Base-by-base conservation (phyloP, 2,797 vertebrate species). In the Diplodus puntazzo region DNA sequence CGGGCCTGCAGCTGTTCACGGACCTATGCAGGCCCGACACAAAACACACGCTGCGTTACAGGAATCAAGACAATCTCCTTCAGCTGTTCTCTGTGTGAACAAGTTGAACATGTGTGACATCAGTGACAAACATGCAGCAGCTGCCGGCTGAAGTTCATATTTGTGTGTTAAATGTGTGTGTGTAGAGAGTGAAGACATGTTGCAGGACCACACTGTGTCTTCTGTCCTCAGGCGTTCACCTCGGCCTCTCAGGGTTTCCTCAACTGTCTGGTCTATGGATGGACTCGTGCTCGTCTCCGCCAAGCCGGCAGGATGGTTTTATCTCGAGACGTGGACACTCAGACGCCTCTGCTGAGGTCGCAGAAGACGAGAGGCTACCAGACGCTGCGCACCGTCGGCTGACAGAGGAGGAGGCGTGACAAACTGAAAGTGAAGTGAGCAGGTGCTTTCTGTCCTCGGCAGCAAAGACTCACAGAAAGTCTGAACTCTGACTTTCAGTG, bases 211-310 rank as follows among this genome's bases (percentile, higher is more conserved):
- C 2, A 8, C 7, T 14, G 16, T 34, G 55, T 73, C 25, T 11
- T 48, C 25, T n/a, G 20, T 79, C 66, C 52, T 48, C 87, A 98
- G 98, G 96, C 97, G 5, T 88, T 97, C 70, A 97, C 96, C 27
- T 96, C 96, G 0, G 94, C 96, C 69, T 99, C 98, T 21, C 97
- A 98, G 85, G 97, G 98, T 10, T 95, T 97, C 61, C 91, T 98
- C 76, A 97, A 98, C 95, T 96, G 95, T 70, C 74, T 96, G 48
- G 93, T 96, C 16, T 98, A 96, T 0, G 96, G 97, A 21, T 97
- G 97, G 96, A 97, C 96, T 0, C 94, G 94, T 57, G 92, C 93
- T 21, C 66, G 64, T 70, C 94, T 97, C 64, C 92, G 91, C 20
- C 87, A 81, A 1, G 85, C 95, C 60, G 94, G 95, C 63, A 85